A percentile compares a stretch with the other conserved stretches of the same genome.
These are phyloP conservation scores for Xenus cinereus DNA, from an alignment of 2,113 vertebrate genomes.

Conservation along the genomic window DNA sequence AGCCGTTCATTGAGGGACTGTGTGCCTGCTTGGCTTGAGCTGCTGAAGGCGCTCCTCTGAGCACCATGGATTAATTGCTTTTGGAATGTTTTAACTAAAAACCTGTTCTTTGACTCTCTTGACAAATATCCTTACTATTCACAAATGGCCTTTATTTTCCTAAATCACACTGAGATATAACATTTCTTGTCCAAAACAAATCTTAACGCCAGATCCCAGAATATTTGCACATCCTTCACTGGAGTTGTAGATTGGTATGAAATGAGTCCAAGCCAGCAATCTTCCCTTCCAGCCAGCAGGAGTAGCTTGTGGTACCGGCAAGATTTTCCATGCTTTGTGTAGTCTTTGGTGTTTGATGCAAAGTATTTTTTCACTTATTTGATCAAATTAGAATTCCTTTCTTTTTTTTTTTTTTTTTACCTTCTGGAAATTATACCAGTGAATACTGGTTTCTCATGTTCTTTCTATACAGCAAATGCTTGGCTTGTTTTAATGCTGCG, in stretches of 20 bases:
- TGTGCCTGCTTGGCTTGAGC: background rate
- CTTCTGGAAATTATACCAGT: background rate
- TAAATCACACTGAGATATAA: background rate
- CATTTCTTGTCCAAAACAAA: background rate
- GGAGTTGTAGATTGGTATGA: background rate
- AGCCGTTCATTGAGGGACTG: background rate
- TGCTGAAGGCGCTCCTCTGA: slow-evolving; percentile 14
- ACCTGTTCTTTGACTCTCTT: slow-evolving; percentile 4
- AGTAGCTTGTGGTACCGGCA: background rate
- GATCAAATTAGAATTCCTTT: background rate
- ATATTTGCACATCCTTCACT: background rate
- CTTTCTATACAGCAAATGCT: background rate
- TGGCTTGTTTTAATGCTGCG: slow-evolving; percentile 4
- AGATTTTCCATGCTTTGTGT: background rate
- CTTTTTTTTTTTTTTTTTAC: background rate
- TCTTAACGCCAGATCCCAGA: background rate
- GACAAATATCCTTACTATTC: slow-evolving; percentile 8
- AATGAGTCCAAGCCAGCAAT: background rate
- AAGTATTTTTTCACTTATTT: background rate
- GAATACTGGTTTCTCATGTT: background rate
- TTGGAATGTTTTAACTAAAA: slow-evolving; percentile 37
- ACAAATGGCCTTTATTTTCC: slow-evolving; percentile 35
- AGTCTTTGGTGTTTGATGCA: background rate
- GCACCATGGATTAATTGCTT: slow-evolving; percentile 22
- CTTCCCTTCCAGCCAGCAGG: background rate